Percentiles rank a stretch among this genome's conserved stretches.
phyloP scores from a whole-genome alignment of 2,888 invertebrate genomes.

The Ormyrus nitidulus region DNA sequence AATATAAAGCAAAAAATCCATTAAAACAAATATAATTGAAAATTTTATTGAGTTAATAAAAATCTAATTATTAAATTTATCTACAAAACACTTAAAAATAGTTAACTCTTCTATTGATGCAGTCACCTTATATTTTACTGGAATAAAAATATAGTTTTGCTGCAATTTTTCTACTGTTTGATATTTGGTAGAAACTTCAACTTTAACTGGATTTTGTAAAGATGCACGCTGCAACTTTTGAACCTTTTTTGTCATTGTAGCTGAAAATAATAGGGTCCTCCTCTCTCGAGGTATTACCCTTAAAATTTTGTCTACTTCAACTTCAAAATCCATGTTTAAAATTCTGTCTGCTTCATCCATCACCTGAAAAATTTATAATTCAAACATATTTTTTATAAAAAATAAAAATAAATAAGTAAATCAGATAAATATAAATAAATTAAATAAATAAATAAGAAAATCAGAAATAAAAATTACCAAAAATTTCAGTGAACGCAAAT shows the following conservation, averaged over 20 bases:
- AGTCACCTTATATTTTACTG: slow-evolving; percentile 93
- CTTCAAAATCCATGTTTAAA: slow-evolving; percentile 99
- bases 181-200: slow-evolving; percentile 97
- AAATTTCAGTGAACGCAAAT: slow-evolving; percentile 90
- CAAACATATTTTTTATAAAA: slow-evolving; percentile 38
- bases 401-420: slow-evolving; percentile 9
- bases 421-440: not conserved
- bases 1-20: slow-evolving; percentile 52
- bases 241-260: slow-evolving; percentile 99
- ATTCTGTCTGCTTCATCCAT: slow-evolving; percentile 99
- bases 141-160: slow-evolving; percentile 96
- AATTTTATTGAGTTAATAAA: slow-evolving; percentile 16
- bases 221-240: slow-evolving; percentile 97
- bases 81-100: not conserved
- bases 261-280: slow-evolving; percentile 95
- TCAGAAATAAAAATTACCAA: slow-evolving; percentile 78
- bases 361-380: slow-evolving; percentile 77
- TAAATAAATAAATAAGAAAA: slow-evolving; percentile 6
- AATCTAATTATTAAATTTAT: slow-evolving; percentile 14
- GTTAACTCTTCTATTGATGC: no score
- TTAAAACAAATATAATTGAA: not conserved
- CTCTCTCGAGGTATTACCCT: slow-evolving; percentile 94
- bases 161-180: slow-evolving; percentile 98
- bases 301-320: slow-evolving; percentile 97
- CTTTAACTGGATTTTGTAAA: slow-evolving; percentile 93